Conservation (phyloP, 2,888 invertebrate species). For the Oxyteleia sp. region DNA sequence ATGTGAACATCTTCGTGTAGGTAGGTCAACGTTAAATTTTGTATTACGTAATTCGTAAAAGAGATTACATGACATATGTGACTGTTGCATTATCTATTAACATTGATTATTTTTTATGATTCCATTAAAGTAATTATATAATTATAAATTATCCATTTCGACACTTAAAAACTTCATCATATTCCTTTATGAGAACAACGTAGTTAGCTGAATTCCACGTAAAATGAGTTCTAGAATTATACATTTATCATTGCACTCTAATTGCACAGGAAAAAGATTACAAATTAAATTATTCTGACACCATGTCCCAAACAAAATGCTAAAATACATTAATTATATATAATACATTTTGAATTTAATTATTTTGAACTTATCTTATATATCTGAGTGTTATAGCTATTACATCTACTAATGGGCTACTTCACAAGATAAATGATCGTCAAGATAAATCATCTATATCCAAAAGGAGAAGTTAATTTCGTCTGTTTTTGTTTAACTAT, state of each 20-base stretch:
- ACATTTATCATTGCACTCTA: too few species aligned
- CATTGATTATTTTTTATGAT: slow-evolving; percentile 26
- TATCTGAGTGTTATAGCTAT: too few species aligned
- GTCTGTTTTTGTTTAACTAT: too few species aligned
- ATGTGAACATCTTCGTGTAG: slow-evolving; percentile 27
- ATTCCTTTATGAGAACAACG: slow-evolving; percentile 2
- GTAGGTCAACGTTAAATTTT: slow-evolving; percentile 25
- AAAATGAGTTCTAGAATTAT: neutral
- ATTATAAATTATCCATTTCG: slow-evolving; percentile 16
- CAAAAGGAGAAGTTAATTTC: too few species aligned
- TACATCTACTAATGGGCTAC: too few species aligned
- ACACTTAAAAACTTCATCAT: slow-evolving; percentile 1
- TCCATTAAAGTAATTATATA: slow-evolving; percentile 26
- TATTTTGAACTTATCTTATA: too few species aligned
- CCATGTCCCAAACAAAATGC: too few species aligned
- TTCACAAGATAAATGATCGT: too few species aligned
- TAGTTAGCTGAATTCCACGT: neutral
- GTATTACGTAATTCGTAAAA: slow-evolving; percentile 23
- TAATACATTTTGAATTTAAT: too few species aligned
- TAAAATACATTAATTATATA: too few species aligned
- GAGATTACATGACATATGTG: slow-evolving; percentile 26
- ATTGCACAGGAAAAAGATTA: neutral
- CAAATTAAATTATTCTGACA: neutral
- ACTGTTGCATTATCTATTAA: slow-evolving; percentile 19
- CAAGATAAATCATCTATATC: too few species aligned